These are phyloP conservation scores for Aspiorhynchus laticeps DNA, from an alignment of 2,113 vertebrate species.

Conservation along the genomic window DNA sequence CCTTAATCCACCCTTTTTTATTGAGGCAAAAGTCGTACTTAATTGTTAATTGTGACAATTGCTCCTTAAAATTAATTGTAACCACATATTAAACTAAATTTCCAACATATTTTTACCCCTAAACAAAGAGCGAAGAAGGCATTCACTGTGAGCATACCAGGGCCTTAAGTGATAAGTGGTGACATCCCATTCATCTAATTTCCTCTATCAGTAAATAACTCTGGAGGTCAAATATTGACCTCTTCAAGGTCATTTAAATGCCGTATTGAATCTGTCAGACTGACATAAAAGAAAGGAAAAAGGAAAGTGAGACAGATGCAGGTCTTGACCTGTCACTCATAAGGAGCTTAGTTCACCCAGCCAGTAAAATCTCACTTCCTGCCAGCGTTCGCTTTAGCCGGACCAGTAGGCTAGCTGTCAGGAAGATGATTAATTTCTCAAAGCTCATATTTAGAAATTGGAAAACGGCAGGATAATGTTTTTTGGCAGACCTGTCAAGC, in stretches of 20 bases:
- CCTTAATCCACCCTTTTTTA: too few relatives aligned
- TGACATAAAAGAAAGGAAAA: background rate
- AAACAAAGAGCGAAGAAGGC: background rate
- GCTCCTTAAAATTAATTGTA: too few relatives aligned
- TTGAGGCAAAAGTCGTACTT: too few relatives aligned
- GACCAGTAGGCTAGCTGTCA: conserved; percentile 45
- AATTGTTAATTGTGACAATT: too few relatives aligned
- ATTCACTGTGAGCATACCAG: background rate
- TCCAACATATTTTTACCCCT: background rate
- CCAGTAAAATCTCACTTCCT: conserved; percentile 34
- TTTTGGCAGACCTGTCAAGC: conserved; percentile 34
- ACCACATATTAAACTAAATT: too few relatives aligned
- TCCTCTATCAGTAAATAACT: conserved; percentile 8
- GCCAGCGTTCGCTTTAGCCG: conserved; percentile 42
- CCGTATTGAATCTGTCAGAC: background rate
- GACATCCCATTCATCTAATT: background rate
- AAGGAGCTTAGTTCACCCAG: conserved; percentile 55
- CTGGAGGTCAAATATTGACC: conserved; percentile 9
- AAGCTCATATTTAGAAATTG: conserved; percentile 44
- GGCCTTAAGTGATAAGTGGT: too few relatives aligned
- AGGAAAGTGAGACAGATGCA: background rate
- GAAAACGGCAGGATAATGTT: conserved; percentile 2
- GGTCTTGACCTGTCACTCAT: conserved; percentile 47
- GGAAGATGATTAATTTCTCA: conserved; percentile 40
- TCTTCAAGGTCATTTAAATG: background rate